These are phyloP conservation scores for Galeopsomyia nigrocyanea DNA, from an alignment of 2,888 invertebrate genomes.

Conservation along the genomic window DNA sequence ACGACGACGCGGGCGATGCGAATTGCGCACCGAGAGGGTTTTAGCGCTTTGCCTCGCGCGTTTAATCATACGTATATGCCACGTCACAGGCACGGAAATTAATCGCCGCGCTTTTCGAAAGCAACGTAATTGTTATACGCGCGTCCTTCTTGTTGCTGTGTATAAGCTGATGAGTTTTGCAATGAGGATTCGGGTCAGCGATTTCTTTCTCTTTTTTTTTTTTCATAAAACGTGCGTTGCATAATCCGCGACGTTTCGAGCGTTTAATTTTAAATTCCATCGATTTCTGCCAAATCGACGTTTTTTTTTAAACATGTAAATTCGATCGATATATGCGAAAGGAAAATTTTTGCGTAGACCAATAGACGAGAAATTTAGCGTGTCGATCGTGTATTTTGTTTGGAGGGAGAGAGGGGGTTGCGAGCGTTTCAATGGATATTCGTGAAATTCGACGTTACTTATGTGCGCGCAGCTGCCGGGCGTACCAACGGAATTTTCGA, in stretches of 20 bases:
- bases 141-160: neutral
- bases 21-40: too few species aligned
- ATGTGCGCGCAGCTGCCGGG: constrained; percentile 30
- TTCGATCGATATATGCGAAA: constrained; percentile 18
- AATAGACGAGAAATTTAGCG: constrained; percentile 41
- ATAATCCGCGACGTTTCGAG: too few species aligned
- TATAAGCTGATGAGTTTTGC: constrained; percentile 23
- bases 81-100: constrained; percentile 36
- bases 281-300: too few species aligned
- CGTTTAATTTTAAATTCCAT: too few species aligned
- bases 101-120: constrained; percentile 29
- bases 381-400: neutral
- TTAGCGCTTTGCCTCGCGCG: constrained; percentile 14
- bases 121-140: constrained; percentile 15
- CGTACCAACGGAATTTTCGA: constrained; percentile 31
- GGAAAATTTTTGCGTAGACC: constrained; percentile 38
- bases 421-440: too few species aligned
- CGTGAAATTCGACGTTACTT: constrained; percentile 28
- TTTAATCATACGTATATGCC: constrained; percentile 53
- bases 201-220: too few species aligned
- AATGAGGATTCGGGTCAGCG: too few species aligned
- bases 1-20: neutral
- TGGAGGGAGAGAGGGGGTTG: too few species aligned
- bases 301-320: too few species aligned
- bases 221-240: too few species aligned